Percentiles rank a stretch among this genome's conserved stretches.
Evolutionary conservation across 2,888 invertebrate species (phyloP).

Genomic region (Cantharis rufa): DNA sequence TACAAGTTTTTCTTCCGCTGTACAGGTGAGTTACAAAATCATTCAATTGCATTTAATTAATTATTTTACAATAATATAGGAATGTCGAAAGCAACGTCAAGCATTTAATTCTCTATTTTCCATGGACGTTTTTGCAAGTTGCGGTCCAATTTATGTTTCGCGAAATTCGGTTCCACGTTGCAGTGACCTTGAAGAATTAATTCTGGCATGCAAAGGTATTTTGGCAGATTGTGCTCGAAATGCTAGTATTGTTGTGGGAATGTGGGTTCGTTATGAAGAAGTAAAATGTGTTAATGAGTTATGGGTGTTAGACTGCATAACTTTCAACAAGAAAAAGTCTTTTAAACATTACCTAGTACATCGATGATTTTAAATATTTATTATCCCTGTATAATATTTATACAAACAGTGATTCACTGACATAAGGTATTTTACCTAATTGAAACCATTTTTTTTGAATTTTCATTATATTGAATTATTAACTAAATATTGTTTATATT

Average conservation of each 20-base stretch:
- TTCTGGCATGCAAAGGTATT: conserved; percentile 63
- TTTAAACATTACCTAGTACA: conserved; percentile 53
- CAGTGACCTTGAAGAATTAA: conserved; percentile 62
- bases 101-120: conserved; percentile 63
- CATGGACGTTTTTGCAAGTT: conserved; percentile 63
- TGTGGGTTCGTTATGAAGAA: conserved; percentile 38
- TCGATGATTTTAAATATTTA: not conserved
- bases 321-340: conserved; percentile 58
- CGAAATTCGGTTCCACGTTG: conserved; percentile 54
- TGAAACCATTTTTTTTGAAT: not conserved
- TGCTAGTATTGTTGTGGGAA: conserved; percentile 63
- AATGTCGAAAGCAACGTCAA: conserved; percentile 65
- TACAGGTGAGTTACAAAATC: conserved; percentile 60
- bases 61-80: conserved; percentile 51
- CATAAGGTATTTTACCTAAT: not conserved
- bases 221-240: conserved; percentile 55
- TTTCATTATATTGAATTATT: too few relatives aligned
- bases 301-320: conserved; percentile 70
- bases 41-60: not conserved
- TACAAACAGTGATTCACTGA: not conserved
- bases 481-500: not conserved
- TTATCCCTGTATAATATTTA: not conserved
- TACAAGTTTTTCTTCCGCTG: conserved; percentile 69
- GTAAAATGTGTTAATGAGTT: conserved; percentile 59
- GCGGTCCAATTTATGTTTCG: conserved; percentile 63